Evolutionary conservation across 2,888 invertebrate genomes (phyloP), one percentile per base, ranked within the genome.

Genomic region (Philonicus albiceps): DNA sequence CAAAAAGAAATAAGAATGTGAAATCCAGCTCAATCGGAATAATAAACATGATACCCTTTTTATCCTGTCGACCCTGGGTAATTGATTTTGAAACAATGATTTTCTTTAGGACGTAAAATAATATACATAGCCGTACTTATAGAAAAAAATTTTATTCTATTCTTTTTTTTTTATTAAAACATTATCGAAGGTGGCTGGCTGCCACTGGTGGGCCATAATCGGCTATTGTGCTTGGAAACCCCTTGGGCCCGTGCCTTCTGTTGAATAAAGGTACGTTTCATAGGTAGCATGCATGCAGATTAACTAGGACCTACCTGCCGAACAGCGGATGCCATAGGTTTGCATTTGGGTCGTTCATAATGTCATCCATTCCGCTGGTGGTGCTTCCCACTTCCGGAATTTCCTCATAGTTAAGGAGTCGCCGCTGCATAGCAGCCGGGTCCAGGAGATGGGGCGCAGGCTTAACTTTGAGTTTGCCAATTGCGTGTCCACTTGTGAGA

Each of bases 311-410:
- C 95, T 93, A 97, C 96, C 96, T 96, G 94, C 96, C 96, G 92
- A 97, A 97, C 80, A 97, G 93, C 86, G 97, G 97, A 93, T 97
- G 96, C 97, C 97, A 97, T 83, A 97, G 93, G 88, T 96, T 95
- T 90, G 95, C 94, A 89, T 95, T 94, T 78, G 95, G 93, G 88
- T 94, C 94, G 87, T 93, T 92, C 89, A 92, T 90, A 73, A 92
- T 89, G 87, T 93, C 93, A 86, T 94, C 95, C 5, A 94, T 93
- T 87, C 93, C 93, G 89, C 93, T 93, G 81, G 94, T 95, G 72
- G 95, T 95, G 91, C 95, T 95, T 89, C 95, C 95, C 72, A 95
- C 94, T 91, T 95, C 95, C 1, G 94, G 93, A 89, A 93, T 90
- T 53, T 93, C 93, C 55, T 95, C 95, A 37, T 55, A 88, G 89